Conservation (phyloP, 2,888 invertebrate genomes). For the Acanthacorydalis orientalis region DNA sequence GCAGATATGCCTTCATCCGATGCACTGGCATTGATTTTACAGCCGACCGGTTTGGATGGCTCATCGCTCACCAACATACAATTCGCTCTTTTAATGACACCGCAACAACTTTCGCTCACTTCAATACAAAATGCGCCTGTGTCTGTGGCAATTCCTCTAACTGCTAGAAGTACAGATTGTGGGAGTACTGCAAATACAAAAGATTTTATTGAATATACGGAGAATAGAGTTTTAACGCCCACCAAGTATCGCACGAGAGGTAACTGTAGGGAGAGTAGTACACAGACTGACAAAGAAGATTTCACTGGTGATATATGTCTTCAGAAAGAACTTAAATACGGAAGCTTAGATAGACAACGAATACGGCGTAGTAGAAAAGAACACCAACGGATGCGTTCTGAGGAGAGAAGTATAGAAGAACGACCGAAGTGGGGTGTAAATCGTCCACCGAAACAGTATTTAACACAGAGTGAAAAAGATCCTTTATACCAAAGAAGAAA, state of each 20-base stretch:
- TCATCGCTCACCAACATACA: constrained; percentile 32
- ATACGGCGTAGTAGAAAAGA: constrained; percentile 23
- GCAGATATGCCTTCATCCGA: constrained; percentile 12
- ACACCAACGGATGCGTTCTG: constrained; percentile 30
- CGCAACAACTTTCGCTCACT: constrained; percentile 20
- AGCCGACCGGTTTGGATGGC: constrained; percentile 23
- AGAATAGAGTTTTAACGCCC: constrained; percentile 38
- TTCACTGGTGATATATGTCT: constrained; percentile 4
- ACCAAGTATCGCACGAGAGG: constrained; percentile 32
- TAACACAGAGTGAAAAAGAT: constrained; percentile 82
- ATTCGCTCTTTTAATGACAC: constrained; percentile 40
- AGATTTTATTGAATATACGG: constrained; percentile 17
- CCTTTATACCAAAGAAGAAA: constrained; percentile 62
- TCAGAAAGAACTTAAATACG: constrained; percentile 18
- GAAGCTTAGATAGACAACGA: constrained; percentile 19
- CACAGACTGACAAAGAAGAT: constrained; percentile 41
- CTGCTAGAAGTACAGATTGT: constrained; percentile 7
- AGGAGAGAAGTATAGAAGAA: constrained; percentile 40
- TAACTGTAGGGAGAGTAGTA: constrained; percentile 41
- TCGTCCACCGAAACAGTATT: constrained; percentile 62
- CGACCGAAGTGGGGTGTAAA: constrained; percentile 63
- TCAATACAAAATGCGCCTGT: constrained; percentile 19
- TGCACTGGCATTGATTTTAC: constrained; percentile 24
- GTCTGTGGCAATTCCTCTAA: constrained; percentile 13
- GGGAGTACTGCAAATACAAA: background rate